A percentile compares a stretch with the other conserved stretches of the same genome.
Evolutionary conservation across 2,797 vertebrate species (phyloP).

Genomic region (Saxicola maurus): DNA sequence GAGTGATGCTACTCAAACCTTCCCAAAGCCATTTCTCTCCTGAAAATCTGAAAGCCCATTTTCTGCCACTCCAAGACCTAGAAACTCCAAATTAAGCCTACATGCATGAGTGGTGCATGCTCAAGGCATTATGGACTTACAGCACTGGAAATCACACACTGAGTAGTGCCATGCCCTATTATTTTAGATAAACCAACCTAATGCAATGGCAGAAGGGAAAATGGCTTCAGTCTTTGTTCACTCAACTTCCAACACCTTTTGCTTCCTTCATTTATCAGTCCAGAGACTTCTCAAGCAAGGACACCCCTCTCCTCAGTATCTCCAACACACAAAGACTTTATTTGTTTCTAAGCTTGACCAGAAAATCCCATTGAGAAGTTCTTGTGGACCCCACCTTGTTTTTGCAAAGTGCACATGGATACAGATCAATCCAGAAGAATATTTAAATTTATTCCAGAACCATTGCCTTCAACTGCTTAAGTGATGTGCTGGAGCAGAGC

Average conservation of each 20-base stretch:
- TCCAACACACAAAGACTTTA: not conserved
- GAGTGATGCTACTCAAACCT: not conserved
- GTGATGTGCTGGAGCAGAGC: not conserved
- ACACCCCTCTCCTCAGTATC: fast-evolving
- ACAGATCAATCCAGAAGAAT: not conserved
- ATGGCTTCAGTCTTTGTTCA: not conserved
- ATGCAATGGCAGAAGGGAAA: not conserved
- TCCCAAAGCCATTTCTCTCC: not conserved
- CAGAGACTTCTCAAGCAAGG: not conserved
- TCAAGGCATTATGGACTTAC: not conserved
- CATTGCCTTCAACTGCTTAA: not conserved
- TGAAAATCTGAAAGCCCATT: not conserved
- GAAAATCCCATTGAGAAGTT: not conserved
- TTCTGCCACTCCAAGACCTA: not conserved
- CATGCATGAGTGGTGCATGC: not conserved
- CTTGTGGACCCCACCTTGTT: not conserved
- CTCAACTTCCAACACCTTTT: not conserved
- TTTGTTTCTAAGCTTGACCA: not conserved
- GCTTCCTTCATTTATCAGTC: not conserved
- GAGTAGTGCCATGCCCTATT: not conserved
- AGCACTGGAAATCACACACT: not conserved
- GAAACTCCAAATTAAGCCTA: not conserved
- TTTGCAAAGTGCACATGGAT: not conserved
- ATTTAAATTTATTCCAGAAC: not conserved
- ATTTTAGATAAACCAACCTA: not conserved